Conservation (phyloP, 2,888 invertebrate species). For the Tetropium fuscum region DNA sequence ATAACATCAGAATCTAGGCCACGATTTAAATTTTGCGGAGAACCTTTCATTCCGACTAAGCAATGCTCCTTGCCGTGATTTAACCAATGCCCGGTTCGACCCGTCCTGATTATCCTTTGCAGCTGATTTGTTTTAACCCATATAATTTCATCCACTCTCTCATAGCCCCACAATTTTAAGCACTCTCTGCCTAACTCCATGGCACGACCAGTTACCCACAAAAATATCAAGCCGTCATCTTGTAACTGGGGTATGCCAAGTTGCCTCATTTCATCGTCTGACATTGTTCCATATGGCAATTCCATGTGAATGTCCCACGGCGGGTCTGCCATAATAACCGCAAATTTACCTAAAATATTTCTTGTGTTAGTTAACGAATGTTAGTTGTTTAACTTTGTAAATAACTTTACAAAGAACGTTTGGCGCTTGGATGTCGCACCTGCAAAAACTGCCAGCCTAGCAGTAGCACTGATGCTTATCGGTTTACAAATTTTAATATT, state of each 20-base stretch:
- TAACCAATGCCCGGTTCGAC: slow-evolving; percentile 97
- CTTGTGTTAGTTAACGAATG: not conserved
- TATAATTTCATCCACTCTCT: slow-evolving; percentile 95
- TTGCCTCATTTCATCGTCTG: slow-evolving; percentile 98
- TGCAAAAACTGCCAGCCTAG: no score
- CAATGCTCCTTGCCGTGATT: slow-evolving; percentile 99
- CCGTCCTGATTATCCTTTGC: slow-evolving; percentile 96
- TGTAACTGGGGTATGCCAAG: slow-evolving; percentile 94
- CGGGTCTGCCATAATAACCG: slow-evolving; percentile 98
- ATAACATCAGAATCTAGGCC: slow-evolving; percentile 98
- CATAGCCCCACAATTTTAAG: slow-evolving; percentile 96
- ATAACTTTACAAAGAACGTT: not conserved
- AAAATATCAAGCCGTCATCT: slow-evolving; percentile 95
- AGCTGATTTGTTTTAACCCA: slow-evolving; percentile 99
- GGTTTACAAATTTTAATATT: no score
- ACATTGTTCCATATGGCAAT: slow-evolving; percentile 98
- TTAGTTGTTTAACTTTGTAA: not conserved
- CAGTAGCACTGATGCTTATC: no score
- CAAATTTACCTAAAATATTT: slow-evolving; percentile 83
- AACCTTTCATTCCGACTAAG: slow-evolving; percentile 96
- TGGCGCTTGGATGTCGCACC: no score
- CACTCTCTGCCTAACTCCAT: slow-evolving; percentile 98
- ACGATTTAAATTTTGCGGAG: slow-evolving; percentile 89
- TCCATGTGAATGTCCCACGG: slow-evolving; percentile 99
- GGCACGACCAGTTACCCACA: slow-evolving; percentile 98